Base-by-base conservation (phyloP, 2,888 invertebrate species). In the Caenorhabditis afra region DNA sequence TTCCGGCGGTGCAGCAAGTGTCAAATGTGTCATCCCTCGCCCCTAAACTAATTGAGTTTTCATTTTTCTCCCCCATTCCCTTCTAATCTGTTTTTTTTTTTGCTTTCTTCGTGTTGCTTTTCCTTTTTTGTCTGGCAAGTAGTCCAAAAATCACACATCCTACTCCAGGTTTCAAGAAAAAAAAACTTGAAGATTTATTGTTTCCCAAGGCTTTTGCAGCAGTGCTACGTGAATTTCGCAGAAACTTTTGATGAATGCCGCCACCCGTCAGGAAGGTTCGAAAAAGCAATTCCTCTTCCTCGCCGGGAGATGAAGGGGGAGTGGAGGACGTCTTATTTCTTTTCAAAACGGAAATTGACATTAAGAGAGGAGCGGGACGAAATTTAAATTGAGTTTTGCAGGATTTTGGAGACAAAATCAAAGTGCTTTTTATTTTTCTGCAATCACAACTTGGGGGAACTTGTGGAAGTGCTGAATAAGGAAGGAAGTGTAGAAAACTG, bases 21-120 rank as follows among this genome's bases (percentile, higher is more conserved):
- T 71, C 62, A 64, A 71, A 71, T 62, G 71, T 71, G 71, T 71
- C 62, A 64, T 57, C 71, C 55, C 12, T 49, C 71, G 47, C 12
- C 23, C 12, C 7, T n/a, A n/a, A 22, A 22, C 39, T 62, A 62
- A 71, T 62, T 41, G 47, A 57, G 29, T 14, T 18, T 14, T 39
- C 22, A 22, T 16, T 52, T 29, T 0, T 29, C n/a, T n/a, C n/a
- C n/a, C n/a, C 12, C 37, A 47, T 57, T 49, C 1, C 16, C 45
- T 57, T 57, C 5, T 41, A 53, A 41, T 45, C 14, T 29, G 67
- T 44, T 23, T 47, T 53, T 14, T 14, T 37, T 39, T 41, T 67
- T 39, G 22, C 2, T 22, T 12, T 14, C n/a, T 7, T 3, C 4
- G 7, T 29, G 4, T 29, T 7, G 29, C 7, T 29, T 62, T 62